Percentiles rank a stretch among this genome's conserved stretches.
phyloP scores from a whole-genome alignment of 64 coral and sea anemone species.

The Montipora foliosa region DNA sequence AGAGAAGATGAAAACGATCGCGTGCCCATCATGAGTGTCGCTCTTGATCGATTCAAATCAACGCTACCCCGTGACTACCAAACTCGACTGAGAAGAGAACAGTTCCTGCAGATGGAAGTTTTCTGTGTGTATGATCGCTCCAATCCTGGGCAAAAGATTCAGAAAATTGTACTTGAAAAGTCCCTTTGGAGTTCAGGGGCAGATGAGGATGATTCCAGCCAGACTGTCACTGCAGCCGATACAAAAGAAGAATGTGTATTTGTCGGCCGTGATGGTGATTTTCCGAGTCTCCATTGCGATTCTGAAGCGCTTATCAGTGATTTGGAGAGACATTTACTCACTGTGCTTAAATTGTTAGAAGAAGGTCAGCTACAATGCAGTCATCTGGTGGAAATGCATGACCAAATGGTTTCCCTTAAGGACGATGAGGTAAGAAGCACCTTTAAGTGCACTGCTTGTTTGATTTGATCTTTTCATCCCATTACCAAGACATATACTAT shows the following conservation, averaged over 20 bases:
- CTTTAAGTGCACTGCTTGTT: neutral
- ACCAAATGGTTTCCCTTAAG: conserved; percentile 26
- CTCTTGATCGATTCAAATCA: conserved; percentile 65
- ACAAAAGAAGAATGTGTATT: neutral
- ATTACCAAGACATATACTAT: too few species aligned
- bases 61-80: conserved; percentile 51
- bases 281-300: conserved; percentile 52
- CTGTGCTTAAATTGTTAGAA: conserved; percentile 31
- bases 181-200: neutral
- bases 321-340: conserved; percentile 31
- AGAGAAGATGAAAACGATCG: conserved; percentile 60
- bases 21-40: conserved; percentile 78
- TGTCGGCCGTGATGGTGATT: conserved; percentile 6
- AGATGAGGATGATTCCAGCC: neutral
- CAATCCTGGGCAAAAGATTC: conserved; percentile 55
- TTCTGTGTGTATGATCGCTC: conserved; percentile 60
- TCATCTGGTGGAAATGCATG: conserved; percentile 43
- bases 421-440: conserved; percentile 5
- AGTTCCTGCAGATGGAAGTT: conserved; percentile 64
- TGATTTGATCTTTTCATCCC: neutral
- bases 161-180: neutral
- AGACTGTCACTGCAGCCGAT: neutral
- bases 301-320: conserved; percentile 58
- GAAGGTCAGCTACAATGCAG: conserved; percentile 9
- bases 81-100: conserved; percentile 64